phyloP scores from a whole-genome alignment of 2,888 invertebrate genomes.

The Dexiosoma caninum region DNA sequence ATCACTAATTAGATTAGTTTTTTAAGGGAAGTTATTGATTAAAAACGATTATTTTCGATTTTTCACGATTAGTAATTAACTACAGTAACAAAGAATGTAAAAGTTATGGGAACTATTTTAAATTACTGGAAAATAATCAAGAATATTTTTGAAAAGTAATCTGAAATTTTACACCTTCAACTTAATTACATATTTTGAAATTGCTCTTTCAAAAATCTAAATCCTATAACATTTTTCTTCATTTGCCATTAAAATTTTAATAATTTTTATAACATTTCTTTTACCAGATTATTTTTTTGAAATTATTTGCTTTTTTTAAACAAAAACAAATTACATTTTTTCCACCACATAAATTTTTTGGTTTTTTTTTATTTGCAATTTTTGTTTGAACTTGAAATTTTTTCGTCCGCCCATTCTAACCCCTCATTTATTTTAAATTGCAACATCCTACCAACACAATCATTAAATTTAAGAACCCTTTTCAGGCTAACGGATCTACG shows the following conservation, averaged over 20 bases:
- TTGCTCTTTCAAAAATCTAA: not conserved
- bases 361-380: slow-evolving; percentile 70
- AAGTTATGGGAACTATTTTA: too few species aligned
- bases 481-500: slow-evolving; percentile 86
- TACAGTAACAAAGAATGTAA: too few species aligned
- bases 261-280: not conserved
- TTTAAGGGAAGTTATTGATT: too few species aligned
- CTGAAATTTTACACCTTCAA: too few species aligned
- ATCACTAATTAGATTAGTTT: too few species aligned
- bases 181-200: too few species aligned
- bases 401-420: slow-evolving; percentile 77
- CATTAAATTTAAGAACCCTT: slow-evolving; percentile 76
- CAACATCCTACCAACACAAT: slow-evolving; percentile 51
- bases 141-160: too few species aligned
- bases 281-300: not conserved
- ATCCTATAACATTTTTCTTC: not conserved
- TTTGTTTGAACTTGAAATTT: slow-evolving; percentile 74
- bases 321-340: slow-evolving; percentile 23
- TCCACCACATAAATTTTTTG: slow-evolving; percentile 58
- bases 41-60: too few species aligned
- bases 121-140: too few species aligned
- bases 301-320: slow-evolving; percentile 31
- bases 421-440: slow-evolving; percentile 68
- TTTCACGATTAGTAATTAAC: too few species aligned
- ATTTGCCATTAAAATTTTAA: slow-evolving; percentile 3